Evolutionary conservation across 2,113 vertebrate species (phyloP).

Genomic region (Gnathonemus echidnorhynchus): DNA sequence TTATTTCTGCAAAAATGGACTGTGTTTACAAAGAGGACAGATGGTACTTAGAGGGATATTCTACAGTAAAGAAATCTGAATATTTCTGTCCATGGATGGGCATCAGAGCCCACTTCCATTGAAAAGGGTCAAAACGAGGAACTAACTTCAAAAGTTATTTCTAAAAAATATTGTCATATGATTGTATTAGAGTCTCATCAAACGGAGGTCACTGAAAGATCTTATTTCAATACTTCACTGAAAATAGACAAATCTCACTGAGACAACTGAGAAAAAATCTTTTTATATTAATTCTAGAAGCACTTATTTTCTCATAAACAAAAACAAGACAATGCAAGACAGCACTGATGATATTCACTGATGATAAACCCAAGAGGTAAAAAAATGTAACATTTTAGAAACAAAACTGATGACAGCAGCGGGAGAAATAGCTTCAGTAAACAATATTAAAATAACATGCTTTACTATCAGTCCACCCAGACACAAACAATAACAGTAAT

Average conservation of each 20-base stretch:
- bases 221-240: not conserved
- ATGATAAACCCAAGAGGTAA: not conserved
- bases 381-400: not conserved
- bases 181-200: not conserved
- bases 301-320: not conserved
- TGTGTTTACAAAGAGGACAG: conserved; percentile 31
- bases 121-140: not conserved
- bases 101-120: conserved; percentile 24
- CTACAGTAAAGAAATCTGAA: conserved; percentile 39
- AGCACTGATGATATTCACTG: not conserved
- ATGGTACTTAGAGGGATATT: conserved; percentile 20
- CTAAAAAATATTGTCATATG: not conserved
- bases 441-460: not conserved
- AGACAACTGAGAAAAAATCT: not conserved
- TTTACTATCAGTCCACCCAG: not conserved
- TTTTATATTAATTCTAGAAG: not conserved
- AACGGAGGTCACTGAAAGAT: not conserved
- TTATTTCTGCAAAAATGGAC: not conserved
- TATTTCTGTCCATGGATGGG: conserved; percentile 37
- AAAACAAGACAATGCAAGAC: not conserved
- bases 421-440: not conserved
- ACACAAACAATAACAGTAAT: not conserved
- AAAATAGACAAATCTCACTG: not conserved
- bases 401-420: not conserved
- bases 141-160: conserved; percentile 8